Percentiles rank a stretch among this genome's conserved stretches.
Evolutionary conservation across 2,113 vertebrate genomes (phyloP).

Genomic region (Paratilapia polleni): DNA sequence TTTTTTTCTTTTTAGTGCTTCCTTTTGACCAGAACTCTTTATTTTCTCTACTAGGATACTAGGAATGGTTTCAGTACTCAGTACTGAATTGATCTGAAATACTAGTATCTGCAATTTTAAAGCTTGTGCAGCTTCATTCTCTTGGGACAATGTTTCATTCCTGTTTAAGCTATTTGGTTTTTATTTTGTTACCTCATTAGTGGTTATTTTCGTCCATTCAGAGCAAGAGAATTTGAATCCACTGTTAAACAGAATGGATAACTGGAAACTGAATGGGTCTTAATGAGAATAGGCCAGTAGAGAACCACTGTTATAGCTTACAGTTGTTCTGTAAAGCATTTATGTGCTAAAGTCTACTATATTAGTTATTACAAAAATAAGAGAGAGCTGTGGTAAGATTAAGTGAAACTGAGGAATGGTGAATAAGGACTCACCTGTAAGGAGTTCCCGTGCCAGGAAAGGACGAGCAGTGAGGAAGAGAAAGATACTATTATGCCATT

Average conservation of each 20-base stretch:
- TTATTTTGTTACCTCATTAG: too few relatives aligned
- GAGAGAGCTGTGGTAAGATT: neutral
- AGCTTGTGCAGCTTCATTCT: too few relatives aligned
- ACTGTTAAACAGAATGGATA: neutral
- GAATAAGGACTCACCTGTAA: constrained; percentile 50
- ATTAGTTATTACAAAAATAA: neutral
- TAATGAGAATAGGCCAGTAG: neutral
- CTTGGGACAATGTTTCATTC: too few relatives aligned
- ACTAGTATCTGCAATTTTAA: too few relatives aligned
- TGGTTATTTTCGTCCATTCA: neutral
- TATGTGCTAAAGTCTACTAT: neutral
- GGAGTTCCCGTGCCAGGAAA: neutral
- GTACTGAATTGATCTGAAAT: too few relatives aligned
- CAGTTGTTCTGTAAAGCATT: neutral
- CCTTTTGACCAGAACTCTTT: too few relatives aligned
- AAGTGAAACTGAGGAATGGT: neutral
- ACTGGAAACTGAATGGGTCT: neutral
- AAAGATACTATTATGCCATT: neutral
- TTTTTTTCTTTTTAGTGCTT: too few relatives aligned
- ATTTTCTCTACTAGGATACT: too few relatives aligned
- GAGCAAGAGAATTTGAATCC: neutral
- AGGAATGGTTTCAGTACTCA: too few relatives aligned
- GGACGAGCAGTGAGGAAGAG: neutral
- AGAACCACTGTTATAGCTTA: neutral
- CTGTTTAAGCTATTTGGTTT: too few relatives aligned